Evolutionary conservation across 1,140 invertebrate genomes (phyloP).

Genomic region (Piezodorus guildinii): DNA sequence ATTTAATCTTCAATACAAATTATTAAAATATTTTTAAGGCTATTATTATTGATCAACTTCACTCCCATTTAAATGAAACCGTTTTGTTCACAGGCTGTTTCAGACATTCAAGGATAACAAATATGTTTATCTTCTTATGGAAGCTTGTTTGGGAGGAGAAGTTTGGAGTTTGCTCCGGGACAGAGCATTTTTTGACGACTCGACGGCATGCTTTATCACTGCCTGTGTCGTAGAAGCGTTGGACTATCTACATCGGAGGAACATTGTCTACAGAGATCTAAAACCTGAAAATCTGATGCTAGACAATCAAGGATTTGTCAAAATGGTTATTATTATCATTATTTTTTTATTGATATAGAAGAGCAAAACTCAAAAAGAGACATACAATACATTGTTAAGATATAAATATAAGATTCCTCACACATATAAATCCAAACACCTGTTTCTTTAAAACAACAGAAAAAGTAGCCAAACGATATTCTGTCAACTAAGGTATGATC

Average conservation of each 20-base stretch:
- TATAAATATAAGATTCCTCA: too few species aligned
- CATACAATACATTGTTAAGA: too few species aligned
- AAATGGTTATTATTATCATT: slow-evolving; percentile 50
- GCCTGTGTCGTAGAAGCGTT: slow-evolving; percentile 87
- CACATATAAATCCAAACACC: too few species aligned
- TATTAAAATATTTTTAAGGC: too few species aligned
- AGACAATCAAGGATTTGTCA: slow-evolving; percentile 75
- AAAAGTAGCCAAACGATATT: too few species aligned
- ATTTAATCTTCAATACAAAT: too few species aligned
- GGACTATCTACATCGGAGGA: slow-evolving; percentile 73
- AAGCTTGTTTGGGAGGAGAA: slow-evolving; percentile 92
- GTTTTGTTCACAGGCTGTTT: slow-evolving; percentile 55
- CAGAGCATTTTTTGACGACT: slow-evolving; percentile 69
- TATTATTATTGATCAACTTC: too few species aligned
- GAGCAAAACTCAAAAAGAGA: too few species aligned
- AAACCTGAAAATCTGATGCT: slow-evolving; percentile 92
- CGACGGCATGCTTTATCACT: slow-evolving; percentile 74
- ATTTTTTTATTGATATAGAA: too few species aligned
- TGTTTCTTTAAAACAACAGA: too few species aligned
- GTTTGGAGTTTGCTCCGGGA: slow-evolving; percentile 87
- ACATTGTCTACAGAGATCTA: slow-evolving; percentile 86
- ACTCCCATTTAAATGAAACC: too few species aligned
- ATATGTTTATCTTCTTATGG: slow-evolving; percentile 94
- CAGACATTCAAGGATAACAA: slow-evolving; percentile 89
- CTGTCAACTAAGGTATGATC: too few species aligned